Conservation (phyloP, 2,113 vertebrate species). For the Xyrauchen texanus region DNA sequence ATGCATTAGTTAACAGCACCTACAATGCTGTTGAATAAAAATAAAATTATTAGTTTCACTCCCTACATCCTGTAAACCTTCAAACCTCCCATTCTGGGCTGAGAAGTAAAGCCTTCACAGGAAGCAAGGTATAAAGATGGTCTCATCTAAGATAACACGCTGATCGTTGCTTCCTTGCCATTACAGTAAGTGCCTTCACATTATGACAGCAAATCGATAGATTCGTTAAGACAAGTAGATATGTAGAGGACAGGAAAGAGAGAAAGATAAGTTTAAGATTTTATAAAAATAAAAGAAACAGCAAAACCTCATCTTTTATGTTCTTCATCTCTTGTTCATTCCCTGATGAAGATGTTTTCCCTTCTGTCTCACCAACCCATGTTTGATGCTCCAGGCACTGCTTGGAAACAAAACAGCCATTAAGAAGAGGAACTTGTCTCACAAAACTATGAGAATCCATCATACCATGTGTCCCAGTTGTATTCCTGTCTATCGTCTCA, state of each 20-base stretch:
- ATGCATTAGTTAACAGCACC: no score
- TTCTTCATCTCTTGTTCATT: constrained; percentile 9
- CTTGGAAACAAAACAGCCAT: constrained; percentile 54
- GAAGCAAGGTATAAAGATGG: no score
- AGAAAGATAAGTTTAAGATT: neutral
- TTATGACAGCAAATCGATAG: constrained; percentile 21
- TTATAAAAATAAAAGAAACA: neutral
- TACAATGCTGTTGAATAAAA: no score
- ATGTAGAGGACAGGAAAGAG: constrained; percentile 12
- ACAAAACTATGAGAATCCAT: constrained; percentile 51
- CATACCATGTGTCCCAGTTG: constrained; percentile 39
- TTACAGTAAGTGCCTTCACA: neutral
- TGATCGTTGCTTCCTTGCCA: neutral
- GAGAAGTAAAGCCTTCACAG: no score
- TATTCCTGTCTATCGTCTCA: neutral
- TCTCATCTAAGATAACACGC: neutral
- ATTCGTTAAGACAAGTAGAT: constrained; percentile 19
- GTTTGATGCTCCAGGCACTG: constrained; percentile 49
- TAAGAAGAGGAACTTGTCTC: constrained; percentile 53
- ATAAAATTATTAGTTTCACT: no score
- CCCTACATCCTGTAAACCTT: no score
- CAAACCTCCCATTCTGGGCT: no score
- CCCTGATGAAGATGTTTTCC: constrained; percentile 39
- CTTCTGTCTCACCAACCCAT: constrained; percentile 27
- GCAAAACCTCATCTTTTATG: neutral